Base-by-base conservation (phyloP, 2,888 invertebrate genomes). In the Chesias legatella region DNA sequence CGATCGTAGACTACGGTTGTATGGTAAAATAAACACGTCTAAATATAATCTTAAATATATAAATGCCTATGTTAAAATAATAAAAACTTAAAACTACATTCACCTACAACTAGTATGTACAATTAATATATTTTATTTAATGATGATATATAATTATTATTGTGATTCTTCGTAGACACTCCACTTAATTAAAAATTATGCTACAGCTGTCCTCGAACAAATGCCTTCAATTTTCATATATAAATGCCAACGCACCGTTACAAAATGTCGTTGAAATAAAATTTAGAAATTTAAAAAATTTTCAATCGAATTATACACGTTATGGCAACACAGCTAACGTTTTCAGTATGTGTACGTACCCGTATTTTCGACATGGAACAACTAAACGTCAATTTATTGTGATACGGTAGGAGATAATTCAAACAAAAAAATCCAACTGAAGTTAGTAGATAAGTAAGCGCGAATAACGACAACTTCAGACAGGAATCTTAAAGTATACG, bases 21-120 rank as follows among this genome's bases (percentile, higher is more conserved):
- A 73, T 72, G 78, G 78, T 82, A 80, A 80, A 82, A 70, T 67
- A 81, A 82, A 83, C 78, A 79, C 79, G 60, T 78, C 73, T 80
- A 77, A 74, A 77, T 60, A 71, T 81, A 36, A 76, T 80, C 71
- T 78, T 79, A 81, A 73, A 79, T 69, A 74, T 73, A 78, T 68
- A 77, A 68, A 70, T 72, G 73, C 77, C 74, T 75, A 65, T 62
- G 56, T 68, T 72, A 75, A 71, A 68, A 67, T 68, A 60, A 73
- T 73, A 73, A 67, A 66, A 73, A 57, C 71, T 74, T 80, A 79
- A 13, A 21, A 10, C 60, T 73, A 79, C 32, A 35, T 51, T 42
- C 37, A 26, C 54, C 64, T 71, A 72, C 55, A 43, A 46, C 68
- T 81, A 81, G 51, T 85, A 85, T 85, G 71, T 83, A 84, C 83